Evolutionary conservation across 2,797 vertebrate genomes (phyloP), one percentile per base, ranked within the genome.

Genomic region (Rhinophrynus dorsalis): DNA sequence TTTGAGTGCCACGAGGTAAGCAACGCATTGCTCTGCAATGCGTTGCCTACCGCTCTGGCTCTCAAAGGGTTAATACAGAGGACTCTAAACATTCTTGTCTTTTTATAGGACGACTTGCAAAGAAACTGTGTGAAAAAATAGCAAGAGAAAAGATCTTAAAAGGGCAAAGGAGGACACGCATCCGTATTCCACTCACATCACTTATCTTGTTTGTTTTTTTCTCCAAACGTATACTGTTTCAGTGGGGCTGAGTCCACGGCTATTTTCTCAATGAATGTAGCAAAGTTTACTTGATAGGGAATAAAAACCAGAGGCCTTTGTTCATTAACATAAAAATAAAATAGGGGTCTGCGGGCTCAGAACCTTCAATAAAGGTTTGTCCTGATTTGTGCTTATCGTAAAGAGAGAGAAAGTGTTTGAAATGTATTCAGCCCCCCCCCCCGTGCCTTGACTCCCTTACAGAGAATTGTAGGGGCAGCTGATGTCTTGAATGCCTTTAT

Each of bases 201-300:
- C 7, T 23, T 5, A 56, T 57, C 32, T 57, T 71, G 68, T 71
- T 71, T 71, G 68, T 71, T 37, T 62, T 60, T 54, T 56, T 29
- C 37, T 20, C 42, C 10, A 60, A 47, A 56, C 50, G 40, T 62
- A 56, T 45, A 56, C 58, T 62, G 50, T 71, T 50, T 57, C 59
- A 50, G 40, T 18, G 8, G 17, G 40, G n/a, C n/a, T 29, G 51
- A 37, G 29, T 23, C 40, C 24, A 7, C 17, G 11, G 50, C 38
- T 42, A 45, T 63, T 63, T 71, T 71, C 50, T 64, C 59, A 71
- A 71, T 71, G 68, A 64, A 71, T 71, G 68, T 71, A 56, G 27
- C 50, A 57, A n/a, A 48, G 59, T 63, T 71, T 57, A 56, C 60
- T 62, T 56, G 62, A 64, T 64, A 57, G 50, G n/a, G 18, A 64